Evolutionary conservation across 2,113 vertebrate species (phyloP).

Genomic region (Stegostoma tigrinum): DNA sequence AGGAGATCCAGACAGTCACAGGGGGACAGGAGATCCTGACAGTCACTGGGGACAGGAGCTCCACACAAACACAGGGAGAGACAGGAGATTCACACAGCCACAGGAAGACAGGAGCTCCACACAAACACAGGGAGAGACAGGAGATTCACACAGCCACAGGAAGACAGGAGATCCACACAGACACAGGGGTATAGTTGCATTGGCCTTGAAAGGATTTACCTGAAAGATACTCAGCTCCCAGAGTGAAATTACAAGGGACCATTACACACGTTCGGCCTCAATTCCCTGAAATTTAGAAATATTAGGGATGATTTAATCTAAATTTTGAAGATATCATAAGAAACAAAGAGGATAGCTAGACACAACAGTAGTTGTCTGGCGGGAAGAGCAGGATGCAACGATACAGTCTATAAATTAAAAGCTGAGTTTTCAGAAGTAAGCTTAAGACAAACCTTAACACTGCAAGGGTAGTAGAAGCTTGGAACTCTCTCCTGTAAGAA

Average conservation of each 20-base stretch:
- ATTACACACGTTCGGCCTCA: not conserved
- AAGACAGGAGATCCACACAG: not conserved
- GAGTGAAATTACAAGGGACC: not conserved
- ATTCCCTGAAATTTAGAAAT: not conserved
- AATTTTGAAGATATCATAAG: not conserved
- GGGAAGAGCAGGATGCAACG: too few relatives aligned
- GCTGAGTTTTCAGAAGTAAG: too few relatives aligned
- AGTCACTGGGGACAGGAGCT: not conserved
- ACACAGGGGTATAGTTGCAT: not conserved
- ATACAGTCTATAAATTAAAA: too few relatives aligned
- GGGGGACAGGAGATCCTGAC: not conserved
- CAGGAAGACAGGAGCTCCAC: not conserved
- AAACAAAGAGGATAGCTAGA: not conserved
- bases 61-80: not conserved
- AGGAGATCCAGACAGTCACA: not conserved
- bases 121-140: not conserved
- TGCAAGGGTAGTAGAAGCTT: too few relatives aligned
- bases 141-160: not conserved
- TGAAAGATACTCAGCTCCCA: not conserved
- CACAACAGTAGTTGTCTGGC: too few relatives aligned
- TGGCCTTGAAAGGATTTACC: not conserved
- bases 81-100: not conserved
- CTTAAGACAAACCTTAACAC: too few relatives aligned
- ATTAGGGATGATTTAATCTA: not conserved
- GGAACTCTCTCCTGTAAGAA: too few relatives aligned